Evolutionary conservation across 2,888 invertebrate species (phyloP), one percentile per base, ranked within the genome.

Genomic region (Dichetophora obliterata): DNA sequence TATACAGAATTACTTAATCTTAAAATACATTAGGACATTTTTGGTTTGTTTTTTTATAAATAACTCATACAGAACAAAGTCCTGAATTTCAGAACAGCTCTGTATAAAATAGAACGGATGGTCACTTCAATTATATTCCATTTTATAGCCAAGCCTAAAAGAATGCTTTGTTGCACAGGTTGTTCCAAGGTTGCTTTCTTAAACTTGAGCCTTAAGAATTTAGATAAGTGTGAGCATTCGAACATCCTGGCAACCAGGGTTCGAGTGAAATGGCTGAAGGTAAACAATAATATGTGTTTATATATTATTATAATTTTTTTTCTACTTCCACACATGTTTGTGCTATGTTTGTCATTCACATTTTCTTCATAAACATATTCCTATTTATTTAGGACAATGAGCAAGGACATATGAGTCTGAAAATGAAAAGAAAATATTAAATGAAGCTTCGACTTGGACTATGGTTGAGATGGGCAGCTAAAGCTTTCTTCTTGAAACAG

Each of bases 341-440:
- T 75, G 72, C 63, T 66, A 79, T 85, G 84, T 86, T 86, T 86
- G 83, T 84, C 83, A 86, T 87, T 83, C 84, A 85, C 85, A 86
- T 86, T 87, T 85, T 85, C 85, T 85, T 82, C 86, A 87, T 87
- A 86, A 87, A 87, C 87, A 87, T 86, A 85, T 87, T 87, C 82
- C 81, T 87, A 87, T 87, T 87, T 87, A 86, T 87, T 87, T 87
- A 87, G 86, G 86, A 82, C 83, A 59, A 73, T 80, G 81, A 19
- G 79, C 76, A 76, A 81, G 77, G 78, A 79, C 81, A 73, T 65
- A 71, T 75, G 63, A 11, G 31, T 37, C 19, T 22, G 14, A 16
- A 54, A 65, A 80, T 78, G 79, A 61, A 76, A 77, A 75, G 83
- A 82, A 82, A 78, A 81, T 80, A 83, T 83, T 82, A 80, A 85